phyloP scores from a whole-genome alignment of 2,888 invertebrate species.

The Heteromyza rotundicornis region DNA sequence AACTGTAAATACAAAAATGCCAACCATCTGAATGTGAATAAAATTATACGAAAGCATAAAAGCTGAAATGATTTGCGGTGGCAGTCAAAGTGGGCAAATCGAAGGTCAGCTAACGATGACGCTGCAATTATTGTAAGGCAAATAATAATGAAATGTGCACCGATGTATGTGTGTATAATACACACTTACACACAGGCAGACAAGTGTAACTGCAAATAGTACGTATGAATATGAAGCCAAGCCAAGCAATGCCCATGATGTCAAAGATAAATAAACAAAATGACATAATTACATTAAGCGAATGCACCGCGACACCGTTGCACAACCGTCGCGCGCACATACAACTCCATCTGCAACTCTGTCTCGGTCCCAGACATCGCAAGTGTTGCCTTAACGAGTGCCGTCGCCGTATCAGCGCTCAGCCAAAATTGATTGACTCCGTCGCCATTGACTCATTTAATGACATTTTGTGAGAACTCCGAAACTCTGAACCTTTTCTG shows the following conservation, averaged over 20 bases:
- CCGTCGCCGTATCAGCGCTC: neutral
- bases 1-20: too few species aligned
- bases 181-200: neutral
- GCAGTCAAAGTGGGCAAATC: too few species aligned
- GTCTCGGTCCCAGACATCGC: neutral
- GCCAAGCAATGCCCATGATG: neutral
- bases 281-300: neutral
- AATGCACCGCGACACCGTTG: neutral
- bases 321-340: neutral
- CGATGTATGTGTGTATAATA: neutral
- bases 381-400: neutral
- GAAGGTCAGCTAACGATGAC: too few species aligned
- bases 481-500: too few species aligned
- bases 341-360: neutral
- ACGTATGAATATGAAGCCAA: neutral
- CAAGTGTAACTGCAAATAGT: neutral
- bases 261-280: neutral
- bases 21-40: too few species aligned
- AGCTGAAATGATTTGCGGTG: too few species aligned
- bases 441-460: conserved; percentile 45
- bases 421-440: conserved; percentile 48
- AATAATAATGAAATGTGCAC: neutral
- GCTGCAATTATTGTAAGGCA: neutral
- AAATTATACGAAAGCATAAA: too few species aligned
- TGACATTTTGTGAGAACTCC: too few species aligned